phyloP scores from a whole-genome alignment of 2,797 vertebrate species.

The Chrosomus eos region DNA sequence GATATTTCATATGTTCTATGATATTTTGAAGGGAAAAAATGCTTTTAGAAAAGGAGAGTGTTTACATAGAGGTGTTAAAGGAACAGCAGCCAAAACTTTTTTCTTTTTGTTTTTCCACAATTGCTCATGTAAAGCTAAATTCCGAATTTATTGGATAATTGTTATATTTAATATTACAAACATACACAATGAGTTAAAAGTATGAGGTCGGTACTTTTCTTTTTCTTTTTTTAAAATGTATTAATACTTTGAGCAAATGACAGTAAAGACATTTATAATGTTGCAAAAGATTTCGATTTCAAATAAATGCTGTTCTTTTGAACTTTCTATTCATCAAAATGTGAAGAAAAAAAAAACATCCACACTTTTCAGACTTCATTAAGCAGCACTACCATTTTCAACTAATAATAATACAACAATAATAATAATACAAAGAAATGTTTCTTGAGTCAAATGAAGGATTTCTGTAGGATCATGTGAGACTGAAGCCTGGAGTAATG shows the following conservation, averaged over 20 bases:
- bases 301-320: background rate
- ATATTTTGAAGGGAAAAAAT: background rate
- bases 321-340: background rate
- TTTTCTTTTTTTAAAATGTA: too few relatives aligned
- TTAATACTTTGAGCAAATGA: background rate
- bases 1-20: background rate
- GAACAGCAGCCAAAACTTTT: background rate
- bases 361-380: background rate
- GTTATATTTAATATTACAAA: background rate
- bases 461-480: too few relatives aligned
- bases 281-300: background rate
- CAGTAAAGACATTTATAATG: background rate
- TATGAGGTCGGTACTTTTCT: background rate
- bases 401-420: too few relatives aligned
- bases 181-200: background rate
- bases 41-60: background rate
- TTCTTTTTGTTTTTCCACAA: background rate
- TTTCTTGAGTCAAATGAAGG: background rate
- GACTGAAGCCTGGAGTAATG: too few relatives aligned
- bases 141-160: background rate
- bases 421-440: background rate
- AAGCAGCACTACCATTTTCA: background rate
- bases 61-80: background rate
- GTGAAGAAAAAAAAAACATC: too few relatives aligned
- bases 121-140: background rate